Percentiles rank a stretch among this genome's conserved stretches.
Evolutionary conservation across 2,113 vertebrate species (phyloP).

Genomic region (Etheostoma cragini): DNA sequence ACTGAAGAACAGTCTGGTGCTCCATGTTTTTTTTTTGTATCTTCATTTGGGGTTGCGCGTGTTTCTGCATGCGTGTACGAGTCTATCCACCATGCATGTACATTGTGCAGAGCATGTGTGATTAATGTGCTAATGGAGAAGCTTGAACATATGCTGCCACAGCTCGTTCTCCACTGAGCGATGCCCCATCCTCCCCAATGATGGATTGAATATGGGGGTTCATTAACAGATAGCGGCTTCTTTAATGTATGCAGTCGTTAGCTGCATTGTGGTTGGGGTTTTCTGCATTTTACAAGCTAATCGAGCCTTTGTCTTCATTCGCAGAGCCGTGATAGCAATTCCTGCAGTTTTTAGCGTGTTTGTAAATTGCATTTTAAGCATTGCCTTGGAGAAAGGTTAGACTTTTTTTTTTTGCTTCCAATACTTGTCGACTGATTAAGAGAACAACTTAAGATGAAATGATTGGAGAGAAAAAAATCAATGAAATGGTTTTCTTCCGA

Average conservation of each 20-base stretch:
- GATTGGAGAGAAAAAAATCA: too few species aligned
- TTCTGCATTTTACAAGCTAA: conserved; percentile 51
- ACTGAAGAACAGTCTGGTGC: conserved; percentile 16
- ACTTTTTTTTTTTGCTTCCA: conserved; percentile 2
- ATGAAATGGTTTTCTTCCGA: neutral
- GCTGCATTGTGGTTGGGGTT: conserved; percentile 48
- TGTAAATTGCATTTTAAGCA: conserved; percentile 10
- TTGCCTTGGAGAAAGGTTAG: neutral
- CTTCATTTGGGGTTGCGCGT: conserved; percentile 29
- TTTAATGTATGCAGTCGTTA: conserved; percentile 73
- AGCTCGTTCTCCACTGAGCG: conserved; percentile 64
- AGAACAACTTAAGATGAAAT: neutral
- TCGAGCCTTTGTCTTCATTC: conserved; percentile 44
- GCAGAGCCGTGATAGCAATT: neutral
- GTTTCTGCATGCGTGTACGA: neutral
- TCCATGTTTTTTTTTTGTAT: conserved; percentile 33
- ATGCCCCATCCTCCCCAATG: conserved; percentile 54
- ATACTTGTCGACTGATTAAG: conserved; percentile 21
- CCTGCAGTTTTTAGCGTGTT: neutral
- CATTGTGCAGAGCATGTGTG: conserved; percentile 22
- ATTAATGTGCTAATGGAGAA: conserved; percentile 59
- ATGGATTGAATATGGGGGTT: conserved; percentile 64
- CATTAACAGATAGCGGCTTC: conserved; percentile 70
- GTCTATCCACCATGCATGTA: conserved; percentile 24
- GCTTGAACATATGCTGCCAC: conserved; percentile 65